Conservation (phyloP, 2,888 invertebrate genomes). For the Cinara cedri region DNA sequence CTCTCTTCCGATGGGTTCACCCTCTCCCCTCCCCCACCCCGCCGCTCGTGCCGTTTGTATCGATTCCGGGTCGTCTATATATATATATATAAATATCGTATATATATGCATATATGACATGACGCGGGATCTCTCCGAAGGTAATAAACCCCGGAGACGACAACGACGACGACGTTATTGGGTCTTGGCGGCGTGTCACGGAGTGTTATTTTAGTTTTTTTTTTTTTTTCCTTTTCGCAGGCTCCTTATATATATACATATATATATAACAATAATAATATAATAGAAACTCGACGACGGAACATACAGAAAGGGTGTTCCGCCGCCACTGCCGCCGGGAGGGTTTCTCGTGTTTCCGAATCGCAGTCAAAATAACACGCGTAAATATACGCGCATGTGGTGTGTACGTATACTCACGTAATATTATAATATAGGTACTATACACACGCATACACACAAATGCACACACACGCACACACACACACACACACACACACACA, state of each 20-base stretch:
- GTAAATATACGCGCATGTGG: background rate
- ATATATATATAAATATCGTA: no score
- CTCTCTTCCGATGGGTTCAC: no score
- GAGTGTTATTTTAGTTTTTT: conserved; percentile 33
- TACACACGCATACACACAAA: no score
- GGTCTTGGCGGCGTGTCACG: conserved; percentile 25
- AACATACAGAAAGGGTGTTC: no score
- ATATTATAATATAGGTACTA: no score
- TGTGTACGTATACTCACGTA: conserved; percentile 4
- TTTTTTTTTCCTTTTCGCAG: background rate
- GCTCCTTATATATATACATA: no score
- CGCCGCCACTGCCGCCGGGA: conserved; percentile 11
- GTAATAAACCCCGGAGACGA: conserved; percentile 23
- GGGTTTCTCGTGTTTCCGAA: conserved; percentile 45
- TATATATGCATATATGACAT: background rate
- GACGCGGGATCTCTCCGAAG: conserved; percentile 9
- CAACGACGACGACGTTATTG: conserved; percentile 32
- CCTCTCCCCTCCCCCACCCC: background rate
- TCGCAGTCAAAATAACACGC: conserved; percentile 41
- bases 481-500: no score
- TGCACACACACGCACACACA: no score
- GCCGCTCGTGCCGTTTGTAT: conserved; percentile 3
- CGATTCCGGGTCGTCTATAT: conserved; percentile 36
- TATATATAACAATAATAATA: no score
- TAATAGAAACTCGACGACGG: no score